Conservation (phyloP, 2,888 invertebrate species). For the Ophonus ardosiacus region DNA sequence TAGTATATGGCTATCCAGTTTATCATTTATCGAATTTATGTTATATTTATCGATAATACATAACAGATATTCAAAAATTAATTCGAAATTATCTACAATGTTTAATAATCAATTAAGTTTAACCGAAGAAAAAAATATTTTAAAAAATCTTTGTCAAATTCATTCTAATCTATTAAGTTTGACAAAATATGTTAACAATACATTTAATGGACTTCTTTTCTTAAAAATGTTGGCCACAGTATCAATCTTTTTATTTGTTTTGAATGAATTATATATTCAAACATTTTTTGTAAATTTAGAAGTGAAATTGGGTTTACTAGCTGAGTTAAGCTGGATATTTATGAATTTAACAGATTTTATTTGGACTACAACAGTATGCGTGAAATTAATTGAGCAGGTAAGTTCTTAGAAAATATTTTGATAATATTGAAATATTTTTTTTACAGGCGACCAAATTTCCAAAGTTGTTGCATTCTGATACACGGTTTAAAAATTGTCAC, state of each 20-base stretch:
- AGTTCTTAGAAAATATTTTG: not conserved
- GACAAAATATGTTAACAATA: not conserved
- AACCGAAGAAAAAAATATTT: not conserved
- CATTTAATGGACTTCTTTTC: not conserved
- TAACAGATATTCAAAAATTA: not conserved
- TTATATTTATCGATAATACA: not conserved
- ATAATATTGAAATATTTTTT: not conserved
- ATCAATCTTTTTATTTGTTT: not conserved
- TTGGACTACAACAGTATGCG: not conserved
- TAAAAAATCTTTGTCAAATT: slow-evolving; percentile 1
- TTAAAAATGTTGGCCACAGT: not conserved
- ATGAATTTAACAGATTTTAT: not conserved
- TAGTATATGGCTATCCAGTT: not conserved
- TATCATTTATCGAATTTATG: not conserved
- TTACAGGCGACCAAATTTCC: not conserved
- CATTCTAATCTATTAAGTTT: not conserved
- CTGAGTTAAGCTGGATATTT: not conserved
- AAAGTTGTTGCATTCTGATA: too few relatives aligned
- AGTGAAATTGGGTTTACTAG: not conserved
- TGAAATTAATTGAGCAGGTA: not conserved
- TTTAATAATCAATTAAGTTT: not conserved
- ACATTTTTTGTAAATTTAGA: not conserved
- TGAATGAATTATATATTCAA: not conserved
- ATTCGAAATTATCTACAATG: not conserved
- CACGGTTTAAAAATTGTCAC: too few relatives aligned